Conservation (phyloP, 2,797 vertebrate species). For the Gymnocypris eckloni region DNA sequence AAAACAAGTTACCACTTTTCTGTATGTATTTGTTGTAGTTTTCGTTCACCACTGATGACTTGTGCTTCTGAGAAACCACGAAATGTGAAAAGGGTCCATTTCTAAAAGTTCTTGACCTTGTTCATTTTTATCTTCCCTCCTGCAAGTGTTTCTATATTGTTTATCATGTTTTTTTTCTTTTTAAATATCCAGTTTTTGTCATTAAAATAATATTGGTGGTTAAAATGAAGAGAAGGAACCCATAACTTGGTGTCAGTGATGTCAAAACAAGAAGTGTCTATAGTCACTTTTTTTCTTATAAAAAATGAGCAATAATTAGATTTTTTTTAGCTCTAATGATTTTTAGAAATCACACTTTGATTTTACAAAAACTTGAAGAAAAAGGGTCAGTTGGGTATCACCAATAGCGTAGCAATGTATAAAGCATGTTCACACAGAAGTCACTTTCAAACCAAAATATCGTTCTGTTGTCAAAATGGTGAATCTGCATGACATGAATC, state of each 20-base stretch:
- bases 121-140: not conserved
- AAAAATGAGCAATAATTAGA: not conserved
- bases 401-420: not conserved
- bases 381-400: not conserved
- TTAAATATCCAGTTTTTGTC: not conserved
- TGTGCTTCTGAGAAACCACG: not conserved
- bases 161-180: not conserved
- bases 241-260: not conserved
- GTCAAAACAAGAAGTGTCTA: not conserved
- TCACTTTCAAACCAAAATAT: not conserved
- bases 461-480: too few species aligned
- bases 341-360: not conserved
- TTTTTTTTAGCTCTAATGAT: not conserved
- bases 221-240: not conserved
- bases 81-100: not conserved
- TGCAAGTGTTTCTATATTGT: not conserved
- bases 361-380: too few species aligned
- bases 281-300: not conserved
- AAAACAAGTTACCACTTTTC: too few species aligned
- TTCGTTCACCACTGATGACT: too few species aligned
- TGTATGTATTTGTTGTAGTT: too few species aligned
- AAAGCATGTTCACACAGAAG: not conserved
- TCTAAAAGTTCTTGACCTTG: not conserved
- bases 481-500: too few species aligned
- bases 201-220: not conserved